Evolutionary conservation across 2,797 vertebrate genomes (phyloP).

Genomic region (Schizopygopsis pylzovi): DNA sequence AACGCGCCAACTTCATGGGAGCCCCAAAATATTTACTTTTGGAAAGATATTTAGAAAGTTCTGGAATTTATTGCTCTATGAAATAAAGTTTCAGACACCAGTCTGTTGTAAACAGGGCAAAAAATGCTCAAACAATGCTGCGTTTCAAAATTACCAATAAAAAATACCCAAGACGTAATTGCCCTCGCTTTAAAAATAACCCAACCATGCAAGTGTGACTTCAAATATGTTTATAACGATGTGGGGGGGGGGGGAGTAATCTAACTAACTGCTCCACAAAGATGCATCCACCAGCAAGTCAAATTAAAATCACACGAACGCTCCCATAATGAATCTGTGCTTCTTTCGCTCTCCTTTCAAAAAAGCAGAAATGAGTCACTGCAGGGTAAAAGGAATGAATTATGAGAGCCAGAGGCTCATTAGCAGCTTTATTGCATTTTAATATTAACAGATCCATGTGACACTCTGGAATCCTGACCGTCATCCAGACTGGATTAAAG

Average conservation of each 20-base stretch:
- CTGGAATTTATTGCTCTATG: constrained; percentile 60
- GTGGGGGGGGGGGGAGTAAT: not conserved
- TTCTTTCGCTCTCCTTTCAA: constrained; percentile 26
- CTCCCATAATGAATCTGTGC: constrained; percentile 29
- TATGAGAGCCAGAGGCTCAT: constrained; percentile 52
- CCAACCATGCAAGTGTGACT: constrained; percentile 41
- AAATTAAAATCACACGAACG: constrained; percentile 20
- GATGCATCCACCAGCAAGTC: not conserved
- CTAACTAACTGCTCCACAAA: constrained; percentile 2
- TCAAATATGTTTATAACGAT: constrained; percentile 17
- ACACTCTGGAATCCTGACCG: constrained; percentile 42
- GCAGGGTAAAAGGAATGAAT: constrained; percentile 28
- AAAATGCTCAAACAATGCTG: constrained; percentile 31
- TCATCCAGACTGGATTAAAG: constrained; percentile 35
- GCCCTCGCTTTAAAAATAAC: constrained; percentile 22
- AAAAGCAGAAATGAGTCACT: constrained; percentile 35
- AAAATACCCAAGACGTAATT: constrained; percentile 37
- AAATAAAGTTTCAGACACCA: constrained; percentile 59
- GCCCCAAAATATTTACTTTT: constrained; percentile 62
- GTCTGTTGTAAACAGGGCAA: constrained; percentile 49
- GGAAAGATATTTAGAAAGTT: constrained; percentile 61
- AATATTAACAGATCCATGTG: constrained; percentile 37
- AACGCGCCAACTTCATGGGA: constrained; percentile 54
- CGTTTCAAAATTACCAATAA: constrained; percentile 44
- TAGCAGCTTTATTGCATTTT: constrained; percentile 56